Percentiles rank a stretch among this genome's conserved stretches.
These are phyloP conservation scores for Cichladusa arquata DNA, from an alignment of 2,113 vertebrate genomes.

Conservation along the genomic window DNA sequence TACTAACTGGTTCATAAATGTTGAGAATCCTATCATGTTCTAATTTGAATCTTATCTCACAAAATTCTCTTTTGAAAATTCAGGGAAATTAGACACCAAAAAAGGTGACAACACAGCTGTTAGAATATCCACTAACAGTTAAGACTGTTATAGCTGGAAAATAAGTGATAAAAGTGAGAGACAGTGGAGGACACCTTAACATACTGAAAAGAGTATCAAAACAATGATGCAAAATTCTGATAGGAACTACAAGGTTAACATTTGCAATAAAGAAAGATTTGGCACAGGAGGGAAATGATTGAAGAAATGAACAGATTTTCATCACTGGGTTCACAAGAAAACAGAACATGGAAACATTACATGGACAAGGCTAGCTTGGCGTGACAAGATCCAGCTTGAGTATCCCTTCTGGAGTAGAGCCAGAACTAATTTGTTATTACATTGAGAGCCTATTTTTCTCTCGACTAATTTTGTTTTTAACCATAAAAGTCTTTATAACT, in stretches of 20 bases:
- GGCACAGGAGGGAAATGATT: background rate
- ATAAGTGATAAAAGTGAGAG: background rate
- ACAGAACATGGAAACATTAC: background rate
- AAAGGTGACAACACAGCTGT: background rate
- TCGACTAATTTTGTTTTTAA: background rate
- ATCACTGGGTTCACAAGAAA: background rate
- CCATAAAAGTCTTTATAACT: background rate
- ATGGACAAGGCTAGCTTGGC: background rate
- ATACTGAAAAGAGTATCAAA: background rate
- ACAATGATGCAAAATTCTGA: background rate
- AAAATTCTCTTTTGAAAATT: background rate
- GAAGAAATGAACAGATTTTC: background rate
- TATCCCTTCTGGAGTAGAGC: background rate
- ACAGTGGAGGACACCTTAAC: background rate
- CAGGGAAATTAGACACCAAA: background rate
- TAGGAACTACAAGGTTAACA: background rate
- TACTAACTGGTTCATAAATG: background rate
- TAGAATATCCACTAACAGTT: background rate
- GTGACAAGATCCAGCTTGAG: background rate
- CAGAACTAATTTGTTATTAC: background rate
- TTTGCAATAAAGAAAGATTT: background rate
- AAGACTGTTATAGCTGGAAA: background rate
- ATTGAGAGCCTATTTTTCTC: background rate
- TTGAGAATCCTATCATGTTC: background rate
- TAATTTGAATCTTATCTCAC: background rate